Conservation (phyloP, 2,113 vertebrate species). For the Pycnonotus jocosus region DNA sequence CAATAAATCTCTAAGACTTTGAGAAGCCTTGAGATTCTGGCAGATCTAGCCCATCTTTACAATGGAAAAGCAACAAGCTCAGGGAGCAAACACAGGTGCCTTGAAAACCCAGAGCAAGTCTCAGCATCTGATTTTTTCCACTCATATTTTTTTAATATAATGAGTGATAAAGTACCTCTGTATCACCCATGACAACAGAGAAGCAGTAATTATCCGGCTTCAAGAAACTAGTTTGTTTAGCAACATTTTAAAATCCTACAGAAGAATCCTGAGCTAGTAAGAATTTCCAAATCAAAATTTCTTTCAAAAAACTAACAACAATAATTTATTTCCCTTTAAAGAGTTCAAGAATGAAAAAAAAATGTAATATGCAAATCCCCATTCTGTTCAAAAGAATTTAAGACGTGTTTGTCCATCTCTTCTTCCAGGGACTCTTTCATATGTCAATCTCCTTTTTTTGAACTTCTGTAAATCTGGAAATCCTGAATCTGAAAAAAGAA, state of each 20-base stretch:
- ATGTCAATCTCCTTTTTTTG: slow-evolving; percentile 80
- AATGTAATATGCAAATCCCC: background rate
- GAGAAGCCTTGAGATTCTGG: background rate
- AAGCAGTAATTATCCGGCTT: background rate
- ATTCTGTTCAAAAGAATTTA: slow-evolving; percentile 76
- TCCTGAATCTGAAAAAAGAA: slow-evolving; percentile 21
- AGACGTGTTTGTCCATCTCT: slow-evolving; percentile 90
- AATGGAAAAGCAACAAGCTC: background rate
- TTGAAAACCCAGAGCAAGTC: background rate
- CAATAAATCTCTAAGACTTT: background rate
- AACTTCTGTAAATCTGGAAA: slow-evolving; percentile 38
- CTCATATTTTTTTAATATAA: background rate
- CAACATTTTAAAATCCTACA: background rate
- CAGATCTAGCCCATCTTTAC: background rate
- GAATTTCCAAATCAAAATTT: background rate
- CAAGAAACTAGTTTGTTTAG: background rate
- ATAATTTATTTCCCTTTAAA: background rate
- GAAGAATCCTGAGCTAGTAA: background rate
- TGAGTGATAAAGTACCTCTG: background rate
- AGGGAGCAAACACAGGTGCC: background rate
- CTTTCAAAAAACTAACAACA: background rate
- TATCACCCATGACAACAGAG: background rate
- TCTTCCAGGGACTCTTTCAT: slow-evolving; percentile 87
- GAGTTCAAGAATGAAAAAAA: background rate
- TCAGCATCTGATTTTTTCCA: fast-evolving